Percentiles rank a stretch among this genome's conserved stretches.
Conservation (phyloP, 2,113 vertebrate genomes). For the Tupaia chinensis region DNA sequence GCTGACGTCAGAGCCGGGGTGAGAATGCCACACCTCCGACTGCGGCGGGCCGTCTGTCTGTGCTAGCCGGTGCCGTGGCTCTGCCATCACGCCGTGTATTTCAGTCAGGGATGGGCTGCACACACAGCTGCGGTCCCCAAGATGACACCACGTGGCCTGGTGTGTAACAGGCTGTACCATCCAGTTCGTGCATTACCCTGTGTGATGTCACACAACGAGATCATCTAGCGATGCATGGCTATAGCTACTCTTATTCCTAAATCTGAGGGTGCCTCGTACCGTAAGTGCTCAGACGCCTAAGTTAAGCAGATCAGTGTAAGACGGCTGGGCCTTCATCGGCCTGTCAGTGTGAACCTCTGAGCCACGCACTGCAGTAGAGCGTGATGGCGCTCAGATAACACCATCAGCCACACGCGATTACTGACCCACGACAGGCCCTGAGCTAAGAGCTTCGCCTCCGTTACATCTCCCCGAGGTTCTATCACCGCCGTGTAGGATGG, state of each 20-base stretch:
- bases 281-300: not conserved
- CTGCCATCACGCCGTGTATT: no score
- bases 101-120: no score
- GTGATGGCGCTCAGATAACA: not conserved
- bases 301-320: not conserved
- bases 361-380: not conserved
- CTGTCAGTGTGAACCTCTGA: not conserved
- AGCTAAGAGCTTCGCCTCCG: not conserved
- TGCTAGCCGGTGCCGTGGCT: not conserved
- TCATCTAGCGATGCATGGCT: no score
- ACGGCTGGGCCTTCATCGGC: not conserved
- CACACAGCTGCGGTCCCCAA: no score
- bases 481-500: rapidly evolving
- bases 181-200: no score
- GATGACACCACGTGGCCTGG: no score
- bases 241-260: not conserved
- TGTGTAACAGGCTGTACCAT: no score
- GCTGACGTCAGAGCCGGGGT: not conserved
- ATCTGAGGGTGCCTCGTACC: not conserved
- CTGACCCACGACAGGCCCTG: rapidly evolving
- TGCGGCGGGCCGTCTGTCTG: not conserved
- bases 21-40: no score
- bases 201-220: no score
- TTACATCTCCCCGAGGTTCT: not conserved
- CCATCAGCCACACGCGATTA: not conserved